Evolutionary conservation across 2,113 vertebrate genomes (phyloP), one percentile per base, ranked within the genome.

Genomic region (Gila orcuttii): DNA sequence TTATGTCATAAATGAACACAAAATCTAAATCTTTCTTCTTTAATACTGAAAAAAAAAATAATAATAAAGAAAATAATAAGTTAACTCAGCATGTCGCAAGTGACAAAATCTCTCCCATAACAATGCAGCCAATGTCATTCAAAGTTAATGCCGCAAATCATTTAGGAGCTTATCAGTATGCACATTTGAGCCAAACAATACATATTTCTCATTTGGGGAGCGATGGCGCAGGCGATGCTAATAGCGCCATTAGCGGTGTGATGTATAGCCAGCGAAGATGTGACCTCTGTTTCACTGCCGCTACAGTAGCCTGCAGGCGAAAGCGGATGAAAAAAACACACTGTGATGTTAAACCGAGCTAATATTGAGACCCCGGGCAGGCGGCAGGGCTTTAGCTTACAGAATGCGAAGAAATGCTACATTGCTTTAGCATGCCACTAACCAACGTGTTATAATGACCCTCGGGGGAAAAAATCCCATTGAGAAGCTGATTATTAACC

Each of bases 131-230:
- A 95, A 95, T 95, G 95, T 95, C 94, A 81, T 95, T 94, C 94
- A 95, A 95, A 94, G 95, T 95, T 94, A 95, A 95, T 94, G 94
- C 87, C 89, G 91, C 89, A 92, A 94, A 94, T 94, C 93, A 94
- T 95, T 95, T 94, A 94, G 88, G 89, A 82, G 91, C 90, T 93
- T 89, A 93, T 94, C 92, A 93, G 91, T 91, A 90, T 92, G 93
- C 93, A 92, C 94, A 92, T 94, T 93, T 92, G 91, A 80, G 83
- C 93, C 93, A 95, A 95, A 95, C 93, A 94, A 95, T 92, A 92
- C 91, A 92, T 91, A 93, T 93, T 94, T 94, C 92, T 94, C 93
- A 94, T 93, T 92, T 92, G 89, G 79, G 73, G 84, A 82, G 86
- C 60, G 42, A 71, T 57, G 88, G 89, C 87, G 89, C 90, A 71